Conservation (phyloP, 2,888 invertebrate species). For the Sisyra terminalis region DNA sequence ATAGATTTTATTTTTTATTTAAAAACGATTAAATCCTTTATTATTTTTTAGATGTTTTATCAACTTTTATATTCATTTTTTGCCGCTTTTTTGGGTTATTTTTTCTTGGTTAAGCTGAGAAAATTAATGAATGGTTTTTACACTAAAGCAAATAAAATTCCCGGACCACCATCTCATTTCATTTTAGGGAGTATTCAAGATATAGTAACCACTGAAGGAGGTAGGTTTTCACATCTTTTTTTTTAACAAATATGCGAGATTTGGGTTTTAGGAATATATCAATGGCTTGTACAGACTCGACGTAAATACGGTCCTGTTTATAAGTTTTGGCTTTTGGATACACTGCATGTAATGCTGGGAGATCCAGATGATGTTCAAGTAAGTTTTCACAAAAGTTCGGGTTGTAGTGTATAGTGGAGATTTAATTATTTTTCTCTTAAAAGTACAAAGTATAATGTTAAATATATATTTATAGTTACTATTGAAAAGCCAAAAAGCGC, state of each 20-base stretch:
- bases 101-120: not conserved
- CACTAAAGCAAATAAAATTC: not conserved
- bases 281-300: not conserved
- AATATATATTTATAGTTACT: not conserved
- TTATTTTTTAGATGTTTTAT: too few relatives aligned
- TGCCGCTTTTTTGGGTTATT: too few relatives aligned
- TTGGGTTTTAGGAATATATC: not conserved
- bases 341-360: not conserved
- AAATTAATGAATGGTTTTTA: not conserved
- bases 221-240: not conserved
- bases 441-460: not conserved
- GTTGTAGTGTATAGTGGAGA: not conserved
- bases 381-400: not conserved
- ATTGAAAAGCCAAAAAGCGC: conserved; percentile 1
- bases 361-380: conserved; percentile 1
- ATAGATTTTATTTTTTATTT: too few relatives aligned
- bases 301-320: not conserved
- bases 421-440: not conserved
- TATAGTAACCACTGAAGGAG: not conserved
- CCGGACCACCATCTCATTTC: not conserved
- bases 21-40: too few relatives aligned
- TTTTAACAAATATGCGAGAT: not conserved
- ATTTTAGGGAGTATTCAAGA: not conserved
- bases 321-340: not conserved
- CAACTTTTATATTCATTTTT: too few relatives aligned